Conservation (phyloP, 2,888 invertebrate species). For the Tinea pellionella region DNA sequence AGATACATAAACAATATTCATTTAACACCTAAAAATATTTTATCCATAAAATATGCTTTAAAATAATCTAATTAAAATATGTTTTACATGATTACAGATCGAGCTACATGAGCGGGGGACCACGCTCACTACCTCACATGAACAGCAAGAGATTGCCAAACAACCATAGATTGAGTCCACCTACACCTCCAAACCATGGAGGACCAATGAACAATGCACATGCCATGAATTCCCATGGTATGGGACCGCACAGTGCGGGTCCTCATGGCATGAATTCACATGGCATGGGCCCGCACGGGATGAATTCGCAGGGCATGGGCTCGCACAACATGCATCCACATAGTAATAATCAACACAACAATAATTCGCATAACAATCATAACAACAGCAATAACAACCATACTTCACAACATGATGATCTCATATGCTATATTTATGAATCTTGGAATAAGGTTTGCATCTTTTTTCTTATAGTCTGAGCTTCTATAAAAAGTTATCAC, state of each 20-base stretch:
- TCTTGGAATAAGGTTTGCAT: conserved; percentile 76
- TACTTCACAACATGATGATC: conserved; percentile 75
- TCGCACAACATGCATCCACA: neutral
- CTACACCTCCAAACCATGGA: conserved; percentile 12
- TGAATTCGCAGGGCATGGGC: neutral
- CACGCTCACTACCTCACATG: conserved; percentile 57
- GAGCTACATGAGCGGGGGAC: conserved; percentile 53
- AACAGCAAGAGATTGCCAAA: conserved; percentile 23
- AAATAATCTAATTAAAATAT: neutral
- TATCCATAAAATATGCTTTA: no score
- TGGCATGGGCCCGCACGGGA: conserved; percentile 3
- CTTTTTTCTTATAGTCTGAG: conserved; percentile 21
- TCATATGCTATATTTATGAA: conserved; percentile 83
- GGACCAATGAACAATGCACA: conserved; percentile 4
- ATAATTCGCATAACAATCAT: conserved; percentile 23
- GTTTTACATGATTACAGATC: conserved; percentile 35
- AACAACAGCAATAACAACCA: conserved; percentile 22
- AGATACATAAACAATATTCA: no score
- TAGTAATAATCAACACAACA: conserved; percentile 28
- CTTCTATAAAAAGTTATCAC: no score
- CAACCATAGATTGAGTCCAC: conserved; percentile 12
- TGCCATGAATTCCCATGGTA: conserved; percentile 3
- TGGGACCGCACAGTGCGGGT: neutral
- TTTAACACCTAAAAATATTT: neutral
- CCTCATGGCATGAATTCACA: conserved; percentile 20